Percentiles rank a stretch among this genome's conserved stretches.
Evolutionary conservation across 1,140 invertebrate species (phyloP).

Genomic region (Cyclina sinensis): DNA sequence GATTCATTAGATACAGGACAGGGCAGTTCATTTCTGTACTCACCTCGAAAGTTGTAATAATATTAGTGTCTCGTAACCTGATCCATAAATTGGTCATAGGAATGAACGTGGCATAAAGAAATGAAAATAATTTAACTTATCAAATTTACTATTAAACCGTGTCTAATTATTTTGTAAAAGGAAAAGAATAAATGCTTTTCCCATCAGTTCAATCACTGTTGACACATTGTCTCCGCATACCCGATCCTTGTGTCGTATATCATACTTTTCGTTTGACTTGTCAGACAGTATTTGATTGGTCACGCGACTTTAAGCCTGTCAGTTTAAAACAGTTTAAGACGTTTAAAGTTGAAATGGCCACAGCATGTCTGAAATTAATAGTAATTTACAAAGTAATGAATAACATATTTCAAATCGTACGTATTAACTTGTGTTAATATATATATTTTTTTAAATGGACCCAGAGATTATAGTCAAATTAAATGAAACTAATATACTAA

Average conservation of each 20-base stretch:
- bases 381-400: background rate
- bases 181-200: background rate
- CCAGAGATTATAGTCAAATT: background rate
- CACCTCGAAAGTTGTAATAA: background rate
- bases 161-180: background rate
- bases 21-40: background rate
- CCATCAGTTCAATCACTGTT: background rate
- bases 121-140: background rate
- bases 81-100: background rate
- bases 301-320: background rate
- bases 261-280: background rate
- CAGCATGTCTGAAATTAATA: too few relatives aligned
- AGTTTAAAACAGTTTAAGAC: background rate
- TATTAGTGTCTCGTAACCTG: background rate
- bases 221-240: background rate
- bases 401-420: background rate
- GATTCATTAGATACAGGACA: background rate
- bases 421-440: background rate
- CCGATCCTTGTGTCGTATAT: background rate
- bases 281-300: background rate
- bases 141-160: background rate
- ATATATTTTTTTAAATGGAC: background rate
- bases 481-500: background rate
- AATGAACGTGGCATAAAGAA: background rate
- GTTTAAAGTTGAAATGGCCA: background rate